Evolutionary conservation across 2,888 invertebrate species (phyloP), one percentile per base, ranked within the genome.

Genomic region (Eristalis pertinax): DNA sequence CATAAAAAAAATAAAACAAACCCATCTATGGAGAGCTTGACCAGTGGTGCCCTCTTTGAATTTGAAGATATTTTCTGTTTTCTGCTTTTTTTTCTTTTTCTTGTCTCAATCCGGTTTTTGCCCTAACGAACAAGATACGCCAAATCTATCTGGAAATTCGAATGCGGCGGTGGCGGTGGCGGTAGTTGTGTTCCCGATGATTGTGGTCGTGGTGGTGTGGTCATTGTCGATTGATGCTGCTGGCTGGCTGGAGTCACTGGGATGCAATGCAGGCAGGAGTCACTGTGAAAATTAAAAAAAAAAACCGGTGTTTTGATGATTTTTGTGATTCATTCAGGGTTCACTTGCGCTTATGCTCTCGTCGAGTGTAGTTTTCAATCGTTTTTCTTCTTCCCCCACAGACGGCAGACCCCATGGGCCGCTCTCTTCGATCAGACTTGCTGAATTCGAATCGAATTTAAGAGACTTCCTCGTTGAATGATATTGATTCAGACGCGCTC

Each of bases 11-110:
- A 32, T 5, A 32, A 32, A 32, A 8, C 8, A 32, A 32, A 32
- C 32, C 11, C 60, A 69, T 38, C 60, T 22, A 77, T 68, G 58
- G 19, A 10, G 50, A 60, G 73, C 84, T 80, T 87, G 87, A 87
- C 87, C 87, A 87, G 87, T 79, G 76, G 87, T 87, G 84, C 87
- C 87, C 87, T 84, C 83, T 87, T 84, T 24, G 79, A 67, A 80
- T 79, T 76, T 63, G 60, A 79, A 63, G 58, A 65, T 80, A 58
- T 69, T 26, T 82, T 73, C 68, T 74, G 1, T 56, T 76, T 73
- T 77, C 22, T 22, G 70, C 26, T 26, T 26, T 4, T 72, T 72
- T 68, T 67, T 80, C 50, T 69, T 32, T 15, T 13, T 43, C 43
- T 32, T 58, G 24, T 63, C 29, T 15, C 56, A 87, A 87, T 87